Evolutionary conservation across 2,113 vertebrate species (phyloP).

Genomic region (Jacana jacana): DNA sequence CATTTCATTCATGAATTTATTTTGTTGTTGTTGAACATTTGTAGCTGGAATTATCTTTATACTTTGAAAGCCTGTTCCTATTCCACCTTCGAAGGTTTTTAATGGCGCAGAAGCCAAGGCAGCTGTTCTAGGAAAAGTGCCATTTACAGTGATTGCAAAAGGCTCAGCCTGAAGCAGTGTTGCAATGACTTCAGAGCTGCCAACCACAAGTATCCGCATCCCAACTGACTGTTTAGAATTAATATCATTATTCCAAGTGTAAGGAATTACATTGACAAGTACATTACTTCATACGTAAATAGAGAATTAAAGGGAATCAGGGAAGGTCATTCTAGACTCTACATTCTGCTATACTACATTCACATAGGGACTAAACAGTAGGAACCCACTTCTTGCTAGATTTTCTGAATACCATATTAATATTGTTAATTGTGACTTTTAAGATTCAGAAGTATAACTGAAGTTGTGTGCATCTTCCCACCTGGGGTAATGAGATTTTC

Average conservation of each 20-base stretch:
- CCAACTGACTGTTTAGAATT: background rate
- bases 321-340: background rate
- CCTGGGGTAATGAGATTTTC: background rate
- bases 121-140: background rate
- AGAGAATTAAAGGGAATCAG: background rate
- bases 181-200: background rate
- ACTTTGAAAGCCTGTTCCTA: background rate
- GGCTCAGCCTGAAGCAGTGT: background rate
- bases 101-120: background rate
- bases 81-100: background rate
- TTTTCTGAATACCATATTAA: background rate
- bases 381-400: background rate
- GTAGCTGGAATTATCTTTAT: background rate
- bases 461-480: background rate
- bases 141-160: background rate
- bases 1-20: background rate
- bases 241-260: background rate
- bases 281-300: background rate
- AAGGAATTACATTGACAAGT: background rate
- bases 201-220: background rate
- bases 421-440: background rate
- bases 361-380: background rate
- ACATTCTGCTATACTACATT: background rate
- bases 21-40: background rate
- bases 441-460: background rate